Conservation (phyloP, 2,888 invertebrate species). For the Tachina grossa region DNA sequence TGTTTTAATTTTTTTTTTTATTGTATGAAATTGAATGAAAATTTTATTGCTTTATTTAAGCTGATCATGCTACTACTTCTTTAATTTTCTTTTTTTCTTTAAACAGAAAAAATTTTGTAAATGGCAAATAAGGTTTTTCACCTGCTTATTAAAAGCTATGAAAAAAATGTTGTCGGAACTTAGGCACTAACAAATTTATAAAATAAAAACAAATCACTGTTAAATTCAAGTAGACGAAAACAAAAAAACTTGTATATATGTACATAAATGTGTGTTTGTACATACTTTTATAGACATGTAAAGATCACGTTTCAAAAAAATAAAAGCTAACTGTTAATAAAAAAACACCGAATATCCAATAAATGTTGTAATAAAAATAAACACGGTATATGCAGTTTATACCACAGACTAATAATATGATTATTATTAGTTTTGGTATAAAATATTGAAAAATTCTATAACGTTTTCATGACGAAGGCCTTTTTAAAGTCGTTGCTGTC, state of each 20-base stretch:
- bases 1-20: conserved; percentile 2
- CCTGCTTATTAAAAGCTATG: not conserved
- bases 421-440: not conserved
- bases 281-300: not conserved
- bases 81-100: not conserved
- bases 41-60: not conserved
- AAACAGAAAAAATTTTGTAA: conserved; percentile 16
- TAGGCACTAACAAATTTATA: conserved; percentile 33
- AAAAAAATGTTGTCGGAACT: conserved; percentile 53
- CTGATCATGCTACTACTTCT: no score
- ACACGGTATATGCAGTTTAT: not conserved
- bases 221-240: not conserved
- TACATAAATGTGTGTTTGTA: no score
- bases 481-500: not conserved
- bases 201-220: conserved; percentile 41
- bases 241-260: not conserved
- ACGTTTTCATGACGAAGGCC: conserved; percentile 8
- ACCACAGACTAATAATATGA: no score
- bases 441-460: not conserved
- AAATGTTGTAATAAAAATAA: not conserved
- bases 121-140: conserved; percentile 17
- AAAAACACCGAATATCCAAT: not conserved
- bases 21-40: conserved; percentile 45
- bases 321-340: not conserved
- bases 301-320: conserved; percentile 1